A percentile compares a stretch with the other conserved stretches of the same genome.
These are phyloP conservation scores for Rhegmatorhina hoffmannsi DNA, from an alignment of 2,113 vertebrate genomes.

Conservation along the genomic window DNA sequence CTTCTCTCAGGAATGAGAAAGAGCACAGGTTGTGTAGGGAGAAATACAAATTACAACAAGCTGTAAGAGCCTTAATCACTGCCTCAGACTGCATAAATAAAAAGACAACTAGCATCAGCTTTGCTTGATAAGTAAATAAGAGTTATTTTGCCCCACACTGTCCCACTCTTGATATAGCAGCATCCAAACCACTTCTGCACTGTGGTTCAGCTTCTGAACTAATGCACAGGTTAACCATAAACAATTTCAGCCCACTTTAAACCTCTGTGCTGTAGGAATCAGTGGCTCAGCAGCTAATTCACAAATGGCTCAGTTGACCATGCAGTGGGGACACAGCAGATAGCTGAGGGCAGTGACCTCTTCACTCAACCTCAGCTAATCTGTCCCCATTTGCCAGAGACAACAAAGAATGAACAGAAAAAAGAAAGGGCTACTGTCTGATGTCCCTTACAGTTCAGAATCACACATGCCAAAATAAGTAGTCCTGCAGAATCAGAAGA, in stretches of 20 bases:
- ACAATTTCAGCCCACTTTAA: constrained; percentile 43
- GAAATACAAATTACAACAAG: neutral
- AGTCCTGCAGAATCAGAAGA: neutral
- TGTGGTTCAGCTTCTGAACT: neutral
- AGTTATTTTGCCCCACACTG: neutral
- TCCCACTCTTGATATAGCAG: neutral
- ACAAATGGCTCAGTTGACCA: constrained; percentile 55
- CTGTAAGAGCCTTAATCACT: neutral
- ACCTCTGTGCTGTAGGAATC: constrained; percentile 8
- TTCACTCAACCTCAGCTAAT: constrained; percentile 55
- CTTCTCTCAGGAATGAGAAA: neutral
- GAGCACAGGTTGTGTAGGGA: neutral
- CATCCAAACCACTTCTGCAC: neutral
- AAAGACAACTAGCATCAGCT: neutral
- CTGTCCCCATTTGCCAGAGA: constrained; percentile 52
- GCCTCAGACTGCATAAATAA: neutral
- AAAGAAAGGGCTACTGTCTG: constrained; percentile 35
- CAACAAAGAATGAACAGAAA: neutral
- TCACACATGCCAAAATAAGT: neutral
- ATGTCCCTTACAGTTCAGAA: neutral
- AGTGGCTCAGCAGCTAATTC: constrained; percentile 62
- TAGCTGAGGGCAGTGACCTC: constrained; percentile 57
- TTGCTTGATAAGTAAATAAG: neutral
- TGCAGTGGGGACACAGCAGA: constrained; percentile 46
- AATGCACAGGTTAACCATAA: constrained; percentile 31